phyloP scores from a whole-genome alignment of 2,888 invertebrate species.

The Lydus trimaculatus region DNA sequence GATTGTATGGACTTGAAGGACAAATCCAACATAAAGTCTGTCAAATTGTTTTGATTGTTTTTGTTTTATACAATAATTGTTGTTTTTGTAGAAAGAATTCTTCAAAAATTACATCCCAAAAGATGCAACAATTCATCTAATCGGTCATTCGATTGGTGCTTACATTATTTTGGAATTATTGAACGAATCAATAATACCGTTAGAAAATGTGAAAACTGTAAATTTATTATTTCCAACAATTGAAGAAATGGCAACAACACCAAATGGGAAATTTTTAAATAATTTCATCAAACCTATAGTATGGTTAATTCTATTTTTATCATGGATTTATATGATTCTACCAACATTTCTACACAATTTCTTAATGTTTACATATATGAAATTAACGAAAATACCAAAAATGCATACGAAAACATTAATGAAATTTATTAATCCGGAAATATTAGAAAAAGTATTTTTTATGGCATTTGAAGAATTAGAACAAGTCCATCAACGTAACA shows the following conservation, averaged over 20 bases:
- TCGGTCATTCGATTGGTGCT: slow-evolving; percentile 92
- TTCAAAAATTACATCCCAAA: slow-evolving; percentile 76
- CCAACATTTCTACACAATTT: slow-evolving; percentile 64
- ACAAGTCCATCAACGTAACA: slow-evolving; percentile 72
- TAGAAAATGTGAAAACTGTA: slow-evolving; percentile 66
- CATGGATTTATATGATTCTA: slow-evolving; percentile 64
- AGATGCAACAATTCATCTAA: slow-evolving; percentile 76
- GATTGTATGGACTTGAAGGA: slow-evolving; percentile 76
- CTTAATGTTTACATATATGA: slow-evolving; percentile 66
- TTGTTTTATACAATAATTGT: not conserved
- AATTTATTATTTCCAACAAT: slow-evolving; percentile 88
- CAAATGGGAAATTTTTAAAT: slow-evolving; percentile 76
- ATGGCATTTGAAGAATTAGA: slow-evolving; percentile 84
- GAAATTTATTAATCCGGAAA: slow-evolving; percentile 67
- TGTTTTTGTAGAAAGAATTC: slow-evolving; percentile 66
- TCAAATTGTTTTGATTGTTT: not conserved
- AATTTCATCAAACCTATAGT: slow-evolving; percentile 66
- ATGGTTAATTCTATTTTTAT: slow-evolving; percentile 60
- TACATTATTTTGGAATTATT: slow-evolving; percentile 82
- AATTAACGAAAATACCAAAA: slow-evolving; percentile 62
- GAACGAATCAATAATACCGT: slow-evolving; percentile 64
- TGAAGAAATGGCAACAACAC: slow-evolving; percentile 79
- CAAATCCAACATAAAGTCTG: slow-evolving; percentile 80
- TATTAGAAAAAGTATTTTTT: slow-evolving; percentile 71
- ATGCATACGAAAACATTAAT: slow-evolving; percentile 63